A percentile compares a stretch with the other conserved stretches of the same genome.
phyloP scores from a whole-genome alignment of 2,113 vertebrate species.

The Phalacrocorax carbo region DNA sequence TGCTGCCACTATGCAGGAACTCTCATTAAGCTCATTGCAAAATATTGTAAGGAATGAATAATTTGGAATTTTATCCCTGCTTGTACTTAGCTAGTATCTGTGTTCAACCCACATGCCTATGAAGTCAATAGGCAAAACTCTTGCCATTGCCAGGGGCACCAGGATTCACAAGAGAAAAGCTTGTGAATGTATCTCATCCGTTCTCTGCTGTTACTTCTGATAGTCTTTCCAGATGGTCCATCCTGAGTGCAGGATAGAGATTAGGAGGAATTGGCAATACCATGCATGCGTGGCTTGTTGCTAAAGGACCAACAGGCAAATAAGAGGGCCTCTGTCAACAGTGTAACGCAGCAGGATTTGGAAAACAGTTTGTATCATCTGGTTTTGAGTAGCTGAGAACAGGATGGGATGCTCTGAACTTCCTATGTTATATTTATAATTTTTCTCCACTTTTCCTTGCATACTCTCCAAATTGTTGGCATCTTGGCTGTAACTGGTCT shows the following conservation, averaged over 20 bases:
- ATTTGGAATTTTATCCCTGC: not conserved
- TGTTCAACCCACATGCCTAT: not conserved
- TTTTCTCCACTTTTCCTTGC: not conserved
- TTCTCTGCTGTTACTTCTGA: not conserved
- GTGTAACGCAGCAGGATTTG: not conserved
- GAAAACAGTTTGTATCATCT: not conserved
- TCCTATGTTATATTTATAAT: not conserved
- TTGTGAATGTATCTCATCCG: not conserved
- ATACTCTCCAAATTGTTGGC: not conserved
- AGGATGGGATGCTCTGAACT: not conserved
- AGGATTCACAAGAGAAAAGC: not conserved
- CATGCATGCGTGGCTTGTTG: fast-evolving
- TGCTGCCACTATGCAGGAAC: not conserved
- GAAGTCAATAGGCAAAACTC: not conserved
- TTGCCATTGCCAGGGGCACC: not conserved
- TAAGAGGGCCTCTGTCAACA: not conserved
- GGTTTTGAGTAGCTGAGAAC: not conserved
- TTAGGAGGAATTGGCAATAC: not conserved
- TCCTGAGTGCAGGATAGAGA: not conserved
- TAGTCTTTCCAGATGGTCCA: not conserved
- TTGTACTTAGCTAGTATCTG: not conserved
- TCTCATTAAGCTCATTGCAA: not conserved
- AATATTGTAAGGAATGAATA: not conserved
- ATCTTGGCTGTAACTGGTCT: not conserved
- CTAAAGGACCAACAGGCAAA: not conserved